Base-by-base conservation (phyloP, 2,797 vertebrate genomes). In the Alfaro cultratus region DNA sequence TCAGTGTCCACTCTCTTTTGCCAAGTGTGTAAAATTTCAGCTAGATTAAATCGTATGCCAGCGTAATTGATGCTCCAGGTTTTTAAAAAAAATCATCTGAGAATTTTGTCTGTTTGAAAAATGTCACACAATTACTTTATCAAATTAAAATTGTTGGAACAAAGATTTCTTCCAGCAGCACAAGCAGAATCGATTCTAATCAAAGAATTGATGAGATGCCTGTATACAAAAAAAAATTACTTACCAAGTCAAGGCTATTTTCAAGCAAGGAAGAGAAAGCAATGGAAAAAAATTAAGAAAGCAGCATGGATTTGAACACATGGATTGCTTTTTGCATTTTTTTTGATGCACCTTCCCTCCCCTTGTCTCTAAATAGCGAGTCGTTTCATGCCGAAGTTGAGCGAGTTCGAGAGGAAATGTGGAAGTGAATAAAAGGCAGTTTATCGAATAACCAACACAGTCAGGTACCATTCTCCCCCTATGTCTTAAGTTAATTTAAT, bases 361-460 rank as follows among this genome's bases (percentile, higher is more conserved):
- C 81, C 81, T 90, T 83, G 84, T 86, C 80, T 93, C 71, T 26
- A 76, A 86, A 74, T 87, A 70, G 83, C 85, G 74, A 83, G 82
- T 74, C 49, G 26, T 89, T 91, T 89, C 87, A 89, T 80, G 78
- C 46, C 1, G 13, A 57, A 49, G 57, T 45, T 83, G 84, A 90
- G 73, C 45, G 76, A 83, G 85, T 88, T 85, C 75, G 84, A 76
- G 57, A 82, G 79, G 60, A 87, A 81, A 90, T 87, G 77, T 46
- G 78, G 43, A 43, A 94, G 88, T 94, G 85, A 91, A 94, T 94
- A 85, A 94, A 92, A 87, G 85, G 81, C 78, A 83, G 57, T 90
- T 92, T 92, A 95, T 93, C 93, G 90, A 95, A 95, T 94, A 92
- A 91, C 67, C 77, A 90, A 93, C 92, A 92, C 92, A 95, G 91